Evolutionary conservation across 2,888 invertebrate genomes (phyloP).

Genomic region (Mythimna vitellina): DNA sequence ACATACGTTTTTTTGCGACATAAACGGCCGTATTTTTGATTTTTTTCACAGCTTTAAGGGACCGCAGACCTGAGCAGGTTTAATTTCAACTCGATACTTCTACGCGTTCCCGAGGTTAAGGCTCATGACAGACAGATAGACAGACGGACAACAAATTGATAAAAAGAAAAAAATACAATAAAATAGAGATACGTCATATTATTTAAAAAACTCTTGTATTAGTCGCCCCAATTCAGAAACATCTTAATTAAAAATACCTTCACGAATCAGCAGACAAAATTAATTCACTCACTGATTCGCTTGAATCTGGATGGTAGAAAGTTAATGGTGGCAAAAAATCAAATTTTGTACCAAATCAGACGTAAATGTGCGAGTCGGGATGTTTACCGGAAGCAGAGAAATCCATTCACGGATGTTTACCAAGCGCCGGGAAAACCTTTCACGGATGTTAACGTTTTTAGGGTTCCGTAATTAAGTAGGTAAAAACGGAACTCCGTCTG

Average conservation of each 20-base stretch:
- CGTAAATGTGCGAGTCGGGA: conserved; percentile 11
- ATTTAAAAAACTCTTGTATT: not conserved
- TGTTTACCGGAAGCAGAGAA: conserved; percentile 23
- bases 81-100: no score
- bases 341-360: conserved; percentile 29
- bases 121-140: no score
- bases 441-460: not conserved
- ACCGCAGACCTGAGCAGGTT: no score
- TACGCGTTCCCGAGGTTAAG: no score
- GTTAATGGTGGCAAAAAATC: conserved; percentile 27
- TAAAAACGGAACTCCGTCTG: no score
- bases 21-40: no score
- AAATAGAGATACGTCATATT: no score
- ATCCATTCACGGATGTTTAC: conserved; percentile 22
- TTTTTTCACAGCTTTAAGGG: no score
- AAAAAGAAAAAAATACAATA: no score
- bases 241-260: not conserved
- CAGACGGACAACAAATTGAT: no score
- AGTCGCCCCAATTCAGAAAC: not conserved
- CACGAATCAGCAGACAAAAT: not conserved
- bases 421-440: conserved; percentile 16
- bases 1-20: no score
- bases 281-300: conserved; percentile 7
- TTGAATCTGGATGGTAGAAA: not conserved
- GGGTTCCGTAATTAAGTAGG: no score